Conservation (phyloP, 2,113 vertebrate species). For the Saiga tatarica region DNA sequence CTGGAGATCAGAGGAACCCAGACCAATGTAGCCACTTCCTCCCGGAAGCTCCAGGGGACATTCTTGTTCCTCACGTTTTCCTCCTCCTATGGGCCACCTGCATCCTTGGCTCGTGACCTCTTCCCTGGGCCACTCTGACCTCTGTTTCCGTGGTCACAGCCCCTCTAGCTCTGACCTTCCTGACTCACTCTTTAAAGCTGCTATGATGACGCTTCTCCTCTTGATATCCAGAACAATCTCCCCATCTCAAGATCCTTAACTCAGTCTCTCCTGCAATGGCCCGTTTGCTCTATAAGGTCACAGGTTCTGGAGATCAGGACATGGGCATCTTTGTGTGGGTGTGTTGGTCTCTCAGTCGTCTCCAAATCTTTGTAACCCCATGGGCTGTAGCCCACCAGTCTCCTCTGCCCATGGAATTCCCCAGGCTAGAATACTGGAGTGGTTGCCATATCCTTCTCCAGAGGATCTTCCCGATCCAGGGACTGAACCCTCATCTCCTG, state of each 20-base stretch:
- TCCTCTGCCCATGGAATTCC: not conserved
- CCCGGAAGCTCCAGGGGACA: not conserved
- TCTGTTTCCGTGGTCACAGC: not conserved
- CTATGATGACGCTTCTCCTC: fast-evolving
- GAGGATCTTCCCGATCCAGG: not conserved
- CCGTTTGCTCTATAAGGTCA: not conserved
- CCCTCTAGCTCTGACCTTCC: not conserved
- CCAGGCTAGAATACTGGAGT: not conserved
- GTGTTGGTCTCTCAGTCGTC: fast-evolving
- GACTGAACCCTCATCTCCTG: not conserved
- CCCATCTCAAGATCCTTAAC: no score
- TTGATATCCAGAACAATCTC: not conserved
- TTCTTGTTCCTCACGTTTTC: fast-evolving
- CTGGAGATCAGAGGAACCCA: not conserved
- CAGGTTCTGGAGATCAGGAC: fast-evolving
- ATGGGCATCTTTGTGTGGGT: fast-evolving
- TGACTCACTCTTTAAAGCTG: no score
- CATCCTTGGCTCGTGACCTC: not conserved
- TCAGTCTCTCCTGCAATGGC: not conserved
- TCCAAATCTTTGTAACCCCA: not conserved
- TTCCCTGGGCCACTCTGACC: fast-evolving
- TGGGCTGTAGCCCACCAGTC: not conserved
- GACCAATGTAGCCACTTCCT: fast-evolving
- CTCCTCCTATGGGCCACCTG: not conserved
- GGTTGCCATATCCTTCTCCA: not conserved